Evolutionary conservation across 2,888 invertebrate genomes (phyloP).

Genomic region (Acleris laterana): DNA sequence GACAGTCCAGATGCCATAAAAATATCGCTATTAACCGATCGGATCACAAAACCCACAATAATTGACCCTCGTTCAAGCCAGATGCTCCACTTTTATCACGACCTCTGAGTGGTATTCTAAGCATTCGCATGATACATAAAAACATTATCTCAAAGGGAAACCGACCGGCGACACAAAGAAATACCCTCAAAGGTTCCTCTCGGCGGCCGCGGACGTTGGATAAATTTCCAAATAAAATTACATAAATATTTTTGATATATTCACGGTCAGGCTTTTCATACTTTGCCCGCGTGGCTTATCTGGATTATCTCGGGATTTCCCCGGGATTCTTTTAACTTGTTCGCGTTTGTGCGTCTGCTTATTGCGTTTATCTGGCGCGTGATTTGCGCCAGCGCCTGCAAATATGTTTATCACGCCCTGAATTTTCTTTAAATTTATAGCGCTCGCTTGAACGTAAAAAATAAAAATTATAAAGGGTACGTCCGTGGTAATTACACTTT

Average conservation of each 20-base stretch:
- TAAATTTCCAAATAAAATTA: conserved; percentile 72
- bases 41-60: neutral
- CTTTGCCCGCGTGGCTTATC: conserved; percentile 80
- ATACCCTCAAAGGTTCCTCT: conserved; percentile 52
- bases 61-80: conserved; percentile 17
- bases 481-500: conserved; percentile 58
- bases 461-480: conserved; percentile 56
- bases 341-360: conserved; percentile 71
- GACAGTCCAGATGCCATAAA: conserved; percentile 14
- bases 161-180: conserved; percentile 51
- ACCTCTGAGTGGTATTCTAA: conserved; percentile 46
- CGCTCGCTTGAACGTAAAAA: conserved; percentile 57
- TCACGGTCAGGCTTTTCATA: conserved; percentile 79
- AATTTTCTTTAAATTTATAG: conserved; percentile 64
- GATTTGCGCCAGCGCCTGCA: conserved; percentile 59
- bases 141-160: conserved; percentile 45
- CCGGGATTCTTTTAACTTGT: conserved; percentile 73
- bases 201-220: conserved; percentile 54
- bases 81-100: conserved; percentile 11
- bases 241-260: conserved; percentile 80
- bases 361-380: conserved; percentile 69
- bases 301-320: conserved; percentile 77
- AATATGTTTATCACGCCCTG: conserved; percentile 70
- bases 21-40: conserved; percentile 9
- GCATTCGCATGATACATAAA: conserved; percentile 44